Conservation (phyloP, 2,888 invertebrate genomes). For the Pyrocoelia pectoralis region DNA sequence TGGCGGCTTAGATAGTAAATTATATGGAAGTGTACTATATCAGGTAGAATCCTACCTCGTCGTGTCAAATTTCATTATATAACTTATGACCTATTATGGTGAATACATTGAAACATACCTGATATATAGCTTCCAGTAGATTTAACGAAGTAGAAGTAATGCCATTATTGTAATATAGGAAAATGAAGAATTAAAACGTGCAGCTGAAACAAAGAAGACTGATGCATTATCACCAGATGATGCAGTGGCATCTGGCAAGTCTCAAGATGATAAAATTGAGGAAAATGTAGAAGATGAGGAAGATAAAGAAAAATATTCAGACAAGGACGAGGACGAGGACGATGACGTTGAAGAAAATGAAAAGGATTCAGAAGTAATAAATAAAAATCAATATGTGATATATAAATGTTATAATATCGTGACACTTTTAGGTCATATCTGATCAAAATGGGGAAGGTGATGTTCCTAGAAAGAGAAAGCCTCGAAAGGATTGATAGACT, state of each 20-base stretch:
- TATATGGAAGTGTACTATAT: no score
- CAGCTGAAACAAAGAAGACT: constrained; percentile 73
- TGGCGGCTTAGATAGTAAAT: constrained; percentile 8
- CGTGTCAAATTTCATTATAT: no score
- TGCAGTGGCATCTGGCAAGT: constrained; percentile 57
- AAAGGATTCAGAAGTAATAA: constrained; percentile 6
- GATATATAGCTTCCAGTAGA: no score
- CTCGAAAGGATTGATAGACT: constrained; percentile 53
- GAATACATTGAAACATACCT: no score
- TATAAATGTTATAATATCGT: neutral
- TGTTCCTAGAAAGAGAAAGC: constrained; percentile 54
- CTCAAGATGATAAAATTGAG: constrained; percentile 47
- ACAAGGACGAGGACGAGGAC: constrained; percentile 53
- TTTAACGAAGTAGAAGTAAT: no score
- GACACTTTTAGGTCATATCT: constrained; percentile 28
- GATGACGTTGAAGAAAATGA: constrained; percentile 35
- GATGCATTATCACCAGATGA: constrained; percentile 74
- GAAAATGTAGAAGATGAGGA: constrained; percentile 54
- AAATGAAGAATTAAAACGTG: constrained; percentile 60
- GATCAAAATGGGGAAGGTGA: constrained; percentile 45
- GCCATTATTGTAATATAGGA: constrained; percentile 49
- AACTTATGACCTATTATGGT: no score
- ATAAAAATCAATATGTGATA: constrained; percentile 3
- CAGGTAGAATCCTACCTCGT: no score
- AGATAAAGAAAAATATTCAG: constrained; percentile 44